Base-by-base conservation (phyloP, 2,888 invertebrate species). In the Brachypterus glaber region DNA sequence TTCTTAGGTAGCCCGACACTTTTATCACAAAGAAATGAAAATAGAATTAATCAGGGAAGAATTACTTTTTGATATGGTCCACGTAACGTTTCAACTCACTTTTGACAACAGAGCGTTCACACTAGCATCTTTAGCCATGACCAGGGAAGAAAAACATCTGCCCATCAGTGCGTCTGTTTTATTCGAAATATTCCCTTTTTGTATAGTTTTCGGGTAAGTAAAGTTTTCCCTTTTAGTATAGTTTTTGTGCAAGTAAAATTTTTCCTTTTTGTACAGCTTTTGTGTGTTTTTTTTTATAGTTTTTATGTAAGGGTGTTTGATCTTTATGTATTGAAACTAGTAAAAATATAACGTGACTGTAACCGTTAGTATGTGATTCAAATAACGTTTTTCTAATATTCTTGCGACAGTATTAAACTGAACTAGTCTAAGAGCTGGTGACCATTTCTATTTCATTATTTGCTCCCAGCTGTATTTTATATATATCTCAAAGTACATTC, bases 121-220 rank as follows among this genome's bases (percentile, higher is more conserved):
- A 0, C 70, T 87, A 34, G 85, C 88, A 2, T 85, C 85, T 0
- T 66, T 87, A 50, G 81, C 84, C 16, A 83, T 89, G 82, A 86
- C 86, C 2, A 73, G 88, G 18, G 88, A 89, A 56, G 89, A 90
- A 59, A 87, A 87, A 62, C 87, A 87, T 63, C 67, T 91, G 50
- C 90, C 91, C 4, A 86, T 91, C 49, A 83, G 84, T 57, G 88
- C 90, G 1, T 82, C 87, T 7, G 84, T 92, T 16, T 72, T 96
- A 30, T 93, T 96, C 56, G 93, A 96, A 63, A 90, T 96, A 58
- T 97, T 97, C 63, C 96, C 97, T 2, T 97, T 97, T 72, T 92
- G 93, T 67, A 86, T 97, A 49, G 92, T 95, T 27, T 96, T 96
- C 65, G 88, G 90, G 84, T 88, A 67, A 71, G 76, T 70, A 31